Evolutionary conservation across 1,140 invertebrate genomes (phyloP).

Genomic region (Hypothenemus hampei): DNA sequence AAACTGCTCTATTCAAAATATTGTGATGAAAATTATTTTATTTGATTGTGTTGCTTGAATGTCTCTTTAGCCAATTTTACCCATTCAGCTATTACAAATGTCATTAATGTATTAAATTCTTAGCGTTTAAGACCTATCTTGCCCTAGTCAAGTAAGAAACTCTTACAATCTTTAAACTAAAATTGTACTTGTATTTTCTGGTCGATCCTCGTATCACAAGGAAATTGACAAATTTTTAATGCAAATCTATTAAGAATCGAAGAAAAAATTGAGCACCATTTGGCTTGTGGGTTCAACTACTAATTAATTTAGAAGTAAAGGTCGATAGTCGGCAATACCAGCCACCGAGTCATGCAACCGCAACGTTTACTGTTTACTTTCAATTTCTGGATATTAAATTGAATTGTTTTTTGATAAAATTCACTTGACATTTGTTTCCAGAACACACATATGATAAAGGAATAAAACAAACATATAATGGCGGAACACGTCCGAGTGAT

Average conservation of each 20-base stretch:
- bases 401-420: neutral
- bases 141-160: no score
- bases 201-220: no score
- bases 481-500: conserved; percentile 87
- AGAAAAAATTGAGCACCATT: neutral
- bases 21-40: no score
- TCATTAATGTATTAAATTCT: no score
- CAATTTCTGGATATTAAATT: neutral
- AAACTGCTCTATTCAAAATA: no score
- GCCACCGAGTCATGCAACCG: neutral
- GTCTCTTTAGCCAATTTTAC: no score
- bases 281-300: neutral
- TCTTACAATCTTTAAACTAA: no score
- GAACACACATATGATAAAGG: conserved; percentile 17
- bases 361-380: neutral
- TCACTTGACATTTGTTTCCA: conserved; percentile 8
- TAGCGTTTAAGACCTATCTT: no score
- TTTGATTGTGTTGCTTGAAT: no score
- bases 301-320: conserved; percentile 1
- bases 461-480: conserved; percentile 44
- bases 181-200: no score
- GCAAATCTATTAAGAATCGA: neutral
- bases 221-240: no score
- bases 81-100: no score
- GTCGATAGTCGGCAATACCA: neutral